A percentile compares a stretch with the other conserved stretches of the same genome.
These are phyloP conservation scores for Leucophenga varia DNA, from an alignment of 1,140 invertebrate species.

Conservation along the genomic window DNA sequence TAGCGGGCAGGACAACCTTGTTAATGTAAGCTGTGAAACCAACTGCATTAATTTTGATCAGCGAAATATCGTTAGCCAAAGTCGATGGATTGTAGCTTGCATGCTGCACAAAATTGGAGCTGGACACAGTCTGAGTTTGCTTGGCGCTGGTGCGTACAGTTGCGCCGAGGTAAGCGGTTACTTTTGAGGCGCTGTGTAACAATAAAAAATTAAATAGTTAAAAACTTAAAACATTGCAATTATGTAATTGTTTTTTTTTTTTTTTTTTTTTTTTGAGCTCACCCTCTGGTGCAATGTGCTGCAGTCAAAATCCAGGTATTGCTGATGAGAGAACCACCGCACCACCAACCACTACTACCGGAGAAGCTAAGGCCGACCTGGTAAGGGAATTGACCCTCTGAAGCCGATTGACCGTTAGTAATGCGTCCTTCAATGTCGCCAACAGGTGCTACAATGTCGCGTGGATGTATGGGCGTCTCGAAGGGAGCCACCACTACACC, in stretches of 20 bases:
- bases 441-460: conserved; percentile 19
- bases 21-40: conserved; percentile 15
- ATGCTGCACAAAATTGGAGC: conserved; percentile 27
- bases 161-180: conserved; percentile 31
- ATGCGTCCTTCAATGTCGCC: conserved; percentile 39
- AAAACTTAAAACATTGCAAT: too few relatives aligned
- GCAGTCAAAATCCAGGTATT: conserved; percentile 61
- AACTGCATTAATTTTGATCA: conserved; percentile 24
- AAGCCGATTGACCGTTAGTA: conserved; percentile 38
- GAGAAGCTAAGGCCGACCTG: conserved; percentile 57
- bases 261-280: too few relatives aligned
- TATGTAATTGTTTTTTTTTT: too few relatives aligned
- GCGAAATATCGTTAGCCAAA: conserved; percentile 34
- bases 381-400: conserved; percentile 58
- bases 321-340: conserved; percentile 65
- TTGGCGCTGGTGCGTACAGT: conserved; percentile 26
- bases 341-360: conserved; percentile 49
- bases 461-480: conserved; percentile 36
- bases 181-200: conserved; percentile 28
- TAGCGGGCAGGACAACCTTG: conserved; percentile 20
- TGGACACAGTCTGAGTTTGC: conserved; percentile 20
- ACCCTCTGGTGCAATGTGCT: conserved; percentile 60
- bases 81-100: conserved; percentile 25
- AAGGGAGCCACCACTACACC: too few relatives aligned
- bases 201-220: too few relatives aligned